These are phyloP conservation scores for Hirtodrosophila cameraria DNA, from an alignment of 2,888 invertebrate species.

Conservation along the genomic window DNA sequence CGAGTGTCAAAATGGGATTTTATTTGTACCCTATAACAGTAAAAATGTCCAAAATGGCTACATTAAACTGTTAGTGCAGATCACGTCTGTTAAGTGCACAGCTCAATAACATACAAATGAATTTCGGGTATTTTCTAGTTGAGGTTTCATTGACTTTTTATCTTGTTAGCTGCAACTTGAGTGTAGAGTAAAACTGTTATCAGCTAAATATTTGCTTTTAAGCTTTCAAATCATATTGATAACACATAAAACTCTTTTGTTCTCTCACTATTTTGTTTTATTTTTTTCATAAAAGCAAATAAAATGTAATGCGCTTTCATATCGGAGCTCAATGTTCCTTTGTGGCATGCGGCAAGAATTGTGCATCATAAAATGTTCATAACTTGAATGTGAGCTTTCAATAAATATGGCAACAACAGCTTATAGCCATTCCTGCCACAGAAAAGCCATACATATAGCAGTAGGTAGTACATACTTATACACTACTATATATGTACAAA, in stretches of 20 bases:
- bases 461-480: not conserved
- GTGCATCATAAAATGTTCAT: constrained; percentile 51
- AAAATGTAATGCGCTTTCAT: constrained; percentile 46
- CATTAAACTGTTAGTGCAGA: not conserved
- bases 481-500: constrained; percentile 29
- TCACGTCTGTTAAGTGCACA: no score
- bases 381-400: constrained; percentile 52
- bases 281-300: constrained; percentile 30
- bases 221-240: no score
- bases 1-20: constrained; percentile 6
- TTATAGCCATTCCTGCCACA: constrained; percentile 11
- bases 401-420: constrained; percentile 13
- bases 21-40: not conserved
- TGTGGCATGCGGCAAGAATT: constrained; percentile 31
- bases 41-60: not conserved
- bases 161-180: no score
- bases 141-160: no score
- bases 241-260: no score
- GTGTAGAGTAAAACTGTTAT: no score
- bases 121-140: no score
- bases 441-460: constrained; percentile 24
- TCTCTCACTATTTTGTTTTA: not conserved
- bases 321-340: constrained; percentile 6
- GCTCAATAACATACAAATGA: constrained; percentile 2
- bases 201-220: constrained; percentile 22